Percentiles rank a stretch among this genome's conserved stretches.
Conservation (phyloP, 2,888 invertebrate species). For the Cephus rjabovi region DNA sequence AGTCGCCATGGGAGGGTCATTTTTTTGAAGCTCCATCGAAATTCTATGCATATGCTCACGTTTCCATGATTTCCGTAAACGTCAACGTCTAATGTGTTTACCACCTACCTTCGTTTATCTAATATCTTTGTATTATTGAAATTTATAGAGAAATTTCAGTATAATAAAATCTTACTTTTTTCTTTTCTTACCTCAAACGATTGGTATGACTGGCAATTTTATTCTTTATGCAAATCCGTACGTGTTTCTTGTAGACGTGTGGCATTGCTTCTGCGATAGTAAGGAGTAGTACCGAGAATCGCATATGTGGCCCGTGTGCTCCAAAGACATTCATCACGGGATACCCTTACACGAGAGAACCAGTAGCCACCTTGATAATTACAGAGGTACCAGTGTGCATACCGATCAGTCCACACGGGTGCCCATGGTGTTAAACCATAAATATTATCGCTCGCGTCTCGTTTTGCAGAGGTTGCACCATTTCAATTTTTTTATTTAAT, state of each 20-base stretch:
- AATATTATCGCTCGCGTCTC: not conserved
- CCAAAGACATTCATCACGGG: slow-evolving; percentile 31
- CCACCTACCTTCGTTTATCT: not conserved
- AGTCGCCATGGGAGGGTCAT: not conserved
- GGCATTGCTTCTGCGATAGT: not conserved
- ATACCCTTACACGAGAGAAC: slow-evolving; percentile 21
- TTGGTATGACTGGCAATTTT: not conserved
- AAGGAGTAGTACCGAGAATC: not conserved
- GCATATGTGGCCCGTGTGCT: slow-evolving; percentile 11
- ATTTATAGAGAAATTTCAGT: not conserved
- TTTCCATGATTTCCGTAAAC: not conserved
- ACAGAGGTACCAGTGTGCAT: slow-evolving; percentile 28
- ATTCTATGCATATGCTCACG: slow-evolving; percentile 2
- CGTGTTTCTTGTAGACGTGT: not conserved
- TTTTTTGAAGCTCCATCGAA: not conserved
- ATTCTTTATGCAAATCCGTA: not conserved
- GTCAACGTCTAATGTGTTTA: not conserved
- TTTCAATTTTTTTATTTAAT: not conserved
- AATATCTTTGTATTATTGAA: not conserved
- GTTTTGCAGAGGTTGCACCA: not conserved
- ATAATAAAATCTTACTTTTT: not conserved
- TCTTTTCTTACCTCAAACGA: not conserved
- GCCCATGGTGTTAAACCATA: not conserved
- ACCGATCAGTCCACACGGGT: not conserved
- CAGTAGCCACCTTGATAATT: slow-evolving; percentile 44